Evolutionary conservation across 2,113 vertebrate genomes (phyloP).

Genomic region (Mellivora capensis): DNA sequence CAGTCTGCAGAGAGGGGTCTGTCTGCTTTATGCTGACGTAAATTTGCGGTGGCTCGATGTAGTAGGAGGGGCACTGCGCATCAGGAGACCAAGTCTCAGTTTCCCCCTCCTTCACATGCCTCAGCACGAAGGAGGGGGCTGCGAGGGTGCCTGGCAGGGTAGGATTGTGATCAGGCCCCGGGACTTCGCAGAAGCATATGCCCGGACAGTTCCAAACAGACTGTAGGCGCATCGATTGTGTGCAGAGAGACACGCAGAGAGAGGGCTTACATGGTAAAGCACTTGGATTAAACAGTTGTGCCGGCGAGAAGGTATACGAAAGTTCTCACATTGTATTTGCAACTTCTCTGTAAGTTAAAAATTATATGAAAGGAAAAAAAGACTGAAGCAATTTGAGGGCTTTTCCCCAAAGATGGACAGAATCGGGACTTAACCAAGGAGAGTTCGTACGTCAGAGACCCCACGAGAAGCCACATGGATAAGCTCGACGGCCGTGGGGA

Average conservation of each 20-base stretch:
- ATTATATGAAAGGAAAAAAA: neutral
- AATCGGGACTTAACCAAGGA: neutral
- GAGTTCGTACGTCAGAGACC: neutral
- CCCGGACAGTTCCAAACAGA: neutral
- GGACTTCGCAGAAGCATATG: rapidly evolving
- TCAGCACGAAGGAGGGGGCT: neutral
- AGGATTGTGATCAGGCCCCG: too few species aligned
- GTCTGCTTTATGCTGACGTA: neutral
- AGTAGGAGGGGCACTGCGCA: neutral
- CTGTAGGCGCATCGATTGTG: rapidly evolving
- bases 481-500: rapidly evolving
- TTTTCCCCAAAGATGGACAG: neutral
- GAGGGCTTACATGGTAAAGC: neutral
- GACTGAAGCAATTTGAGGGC: neutral
- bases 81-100: neutral
- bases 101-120: neutral
- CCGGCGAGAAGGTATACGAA: neutral
- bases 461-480: neutral
- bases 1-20: neutral
- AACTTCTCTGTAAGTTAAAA: neutral
- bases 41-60: neutral
- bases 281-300: neutral
- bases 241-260: rapidly evolving
- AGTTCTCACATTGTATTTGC: neutral
- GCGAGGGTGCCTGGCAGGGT: neutral